phyloP scores from a whole-genome alignment of 2,888 invertebrate genomes.

The Netelia inedita region DNA sequence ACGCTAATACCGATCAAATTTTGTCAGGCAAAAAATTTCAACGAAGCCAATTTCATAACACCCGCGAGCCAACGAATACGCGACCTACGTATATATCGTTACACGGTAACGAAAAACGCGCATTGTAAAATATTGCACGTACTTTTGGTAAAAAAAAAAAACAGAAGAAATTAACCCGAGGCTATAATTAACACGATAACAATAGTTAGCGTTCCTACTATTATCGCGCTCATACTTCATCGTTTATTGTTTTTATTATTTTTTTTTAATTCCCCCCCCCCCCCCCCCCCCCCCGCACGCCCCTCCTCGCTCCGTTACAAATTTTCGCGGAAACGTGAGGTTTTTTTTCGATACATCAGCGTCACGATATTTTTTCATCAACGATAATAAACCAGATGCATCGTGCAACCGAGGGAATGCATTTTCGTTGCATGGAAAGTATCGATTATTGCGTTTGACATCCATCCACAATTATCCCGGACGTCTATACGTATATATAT shows the following conservation, averaged over 20 bases:
- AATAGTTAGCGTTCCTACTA: too few relatives aligned
- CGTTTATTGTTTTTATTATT: too few relatives aligned
- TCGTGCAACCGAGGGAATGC: not conserved
- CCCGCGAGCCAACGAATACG: slow-evolving; percentile 26
- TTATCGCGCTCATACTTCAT: too few relatives aligned
- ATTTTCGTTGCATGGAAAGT: not conserved
- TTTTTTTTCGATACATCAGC: slow-evolving; percentile 9
- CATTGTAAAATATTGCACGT: slow-evolving; percentile 16
- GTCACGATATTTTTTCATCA: slow-evolving; percentile 6
- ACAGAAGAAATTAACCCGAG: too few relatives aligned
- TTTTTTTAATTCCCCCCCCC: too few relatives aligned
- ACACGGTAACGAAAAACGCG: not conserved
- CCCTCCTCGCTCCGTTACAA: too few relatives aligned
- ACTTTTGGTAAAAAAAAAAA: not conserved
- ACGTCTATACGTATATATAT: not conserved
- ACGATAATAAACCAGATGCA: not conserved
- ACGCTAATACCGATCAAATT: slow-evolving; percentile 46
- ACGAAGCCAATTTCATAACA: slow-evolving; percentile 82
- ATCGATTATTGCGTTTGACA: slow-evolving; percentile 45
- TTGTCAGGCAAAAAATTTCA: slow-evolving; percentile 75
- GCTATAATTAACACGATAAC: too few relatives aligned
- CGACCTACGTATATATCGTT: not conserved
- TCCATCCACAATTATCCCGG: slow-evolving; percentile 23
- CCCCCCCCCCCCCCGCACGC: too few relatives aligned
- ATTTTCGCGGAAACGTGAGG: too few relatives aligned